These are phyloP conservation scores for Riptortus pedestris DNA, from an alignment of 1,140 invertebrate species.

Conservation along the genomic window DNA sequence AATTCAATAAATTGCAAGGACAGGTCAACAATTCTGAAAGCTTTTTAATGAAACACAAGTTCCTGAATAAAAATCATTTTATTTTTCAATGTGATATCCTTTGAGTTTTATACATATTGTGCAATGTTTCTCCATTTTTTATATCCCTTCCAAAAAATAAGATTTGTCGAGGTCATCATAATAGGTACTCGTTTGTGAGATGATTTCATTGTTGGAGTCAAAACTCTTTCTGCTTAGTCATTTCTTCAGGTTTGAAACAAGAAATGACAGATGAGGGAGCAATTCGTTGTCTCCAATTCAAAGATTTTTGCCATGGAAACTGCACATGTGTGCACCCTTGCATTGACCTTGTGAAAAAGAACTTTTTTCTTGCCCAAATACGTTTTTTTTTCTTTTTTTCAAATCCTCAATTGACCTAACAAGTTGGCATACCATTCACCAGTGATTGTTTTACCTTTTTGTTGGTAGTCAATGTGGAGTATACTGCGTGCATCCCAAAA, in stretches of 20 bases:
- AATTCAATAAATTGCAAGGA: too few relatives aligned
- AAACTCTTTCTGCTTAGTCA: not conserved
- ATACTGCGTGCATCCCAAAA: too few relatives aligned
- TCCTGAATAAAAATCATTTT: not conserved
- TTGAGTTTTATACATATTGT: not conserved
- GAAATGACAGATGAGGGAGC: not conserved
- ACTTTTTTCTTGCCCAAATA: too few relatives aligned
- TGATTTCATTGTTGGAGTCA: not conserved
- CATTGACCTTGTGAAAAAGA: not conserved
- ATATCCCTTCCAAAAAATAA: not conserved
- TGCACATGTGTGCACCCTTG: not conserved
- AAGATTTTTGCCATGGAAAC: not conserved
- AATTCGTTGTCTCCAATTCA: not conserved
- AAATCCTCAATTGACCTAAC: too few relatives aligned
- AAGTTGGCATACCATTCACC: too few relatives aligned
- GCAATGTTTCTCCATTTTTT: not conserved
- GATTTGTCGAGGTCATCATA: not conserved
- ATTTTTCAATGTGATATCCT: not conserved
- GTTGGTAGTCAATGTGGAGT: too few relatives aligned
- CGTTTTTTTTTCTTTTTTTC: too few relatives aligned
- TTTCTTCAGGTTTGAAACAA: not conserved
- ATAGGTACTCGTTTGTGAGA: not conserved
- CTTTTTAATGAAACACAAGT: not conserved
- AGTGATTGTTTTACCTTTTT: too few relatives aligned
- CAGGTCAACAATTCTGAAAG: not conserved